These are phyloP conservation scores for Dryocosmus kuriphilus DNA, from an alignment of 2,888 invertebrate species.

Conservation along the genomic window DNA sequence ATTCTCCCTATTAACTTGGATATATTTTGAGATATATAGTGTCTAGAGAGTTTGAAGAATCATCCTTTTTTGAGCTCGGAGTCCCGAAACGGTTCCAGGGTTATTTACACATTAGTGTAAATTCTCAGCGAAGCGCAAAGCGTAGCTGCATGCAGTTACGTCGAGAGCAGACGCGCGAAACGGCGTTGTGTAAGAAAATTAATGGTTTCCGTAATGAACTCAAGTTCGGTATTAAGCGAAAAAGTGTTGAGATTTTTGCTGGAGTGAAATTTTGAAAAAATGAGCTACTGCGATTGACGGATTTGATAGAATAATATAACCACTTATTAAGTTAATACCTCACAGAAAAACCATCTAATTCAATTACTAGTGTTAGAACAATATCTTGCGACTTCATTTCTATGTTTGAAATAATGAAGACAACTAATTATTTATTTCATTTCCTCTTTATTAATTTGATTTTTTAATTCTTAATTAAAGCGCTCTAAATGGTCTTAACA, in stretches of 20 bases:
- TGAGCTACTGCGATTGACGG: not conserved
- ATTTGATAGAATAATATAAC: not conserved
- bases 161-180: slow-evolving; percentile 36
- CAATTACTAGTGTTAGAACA: no score
- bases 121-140: slow-evolving; percentile 16
- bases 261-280: not conserved
- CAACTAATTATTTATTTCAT: no score
- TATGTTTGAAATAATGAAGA: no score
- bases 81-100: not conserved
- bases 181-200: slow-evolving; percentile 21
- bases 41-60: not conserved
- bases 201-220: slow-evolving; percentile 36
- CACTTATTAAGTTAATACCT: not conserved
- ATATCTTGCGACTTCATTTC: not conserved
- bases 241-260: not conserved
- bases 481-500: no score
- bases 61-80: not conserved
- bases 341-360: not conserved
- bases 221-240: slow-evolving; percentile 25
- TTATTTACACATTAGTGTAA: slow-evolving; percentile 26
- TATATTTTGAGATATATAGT: not conserved
- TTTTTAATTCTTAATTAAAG: no score
- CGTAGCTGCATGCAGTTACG: slow-evolving; percentile 15
- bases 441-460: no score
- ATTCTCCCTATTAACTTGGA: not conserved